Percentiles rank a stretch among this genome's conserved stretches.
phyloP scores from a whole-genome alignment of 2,113 vertebrate species.

The Oenanthe melanoleuca region DNA sequence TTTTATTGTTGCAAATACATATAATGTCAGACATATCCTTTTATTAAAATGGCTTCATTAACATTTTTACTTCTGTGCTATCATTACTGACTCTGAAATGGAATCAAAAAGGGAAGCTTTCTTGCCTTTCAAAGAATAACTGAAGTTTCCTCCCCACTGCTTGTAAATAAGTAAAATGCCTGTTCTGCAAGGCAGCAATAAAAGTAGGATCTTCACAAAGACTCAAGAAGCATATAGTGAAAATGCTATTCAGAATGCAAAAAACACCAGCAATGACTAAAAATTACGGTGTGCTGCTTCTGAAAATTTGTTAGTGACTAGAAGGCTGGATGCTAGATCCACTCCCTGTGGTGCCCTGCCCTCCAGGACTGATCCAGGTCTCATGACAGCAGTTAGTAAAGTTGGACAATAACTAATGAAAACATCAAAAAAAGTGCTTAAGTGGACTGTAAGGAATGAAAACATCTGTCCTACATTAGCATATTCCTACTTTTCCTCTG shows the following conservation, averaged over 20 bases:
- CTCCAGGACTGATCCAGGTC: not conserved
- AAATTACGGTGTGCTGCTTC: not conserved
- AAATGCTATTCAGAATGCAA: not conserved
- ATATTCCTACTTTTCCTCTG: not conserved
- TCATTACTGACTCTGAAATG: not conserved
- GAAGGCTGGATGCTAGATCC: not conserved
- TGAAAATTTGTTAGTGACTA: not conserved
- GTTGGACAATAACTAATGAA: not conserved
- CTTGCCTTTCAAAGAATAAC: not conserved
- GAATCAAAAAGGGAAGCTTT: not conserved
- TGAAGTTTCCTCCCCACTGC: not conserved
- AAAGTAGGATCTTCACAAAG: not conserved
- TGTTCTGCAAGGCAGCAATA: not conserved
- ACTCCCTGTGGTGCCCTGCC: not conserved
- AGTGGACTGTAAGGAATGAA: not conserved
- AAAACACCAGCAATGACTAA: not conserved
- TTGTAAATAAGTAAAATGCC: not conserved
- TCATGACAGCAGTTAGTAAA: not conserved
- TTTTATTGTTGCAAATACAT: not conserved
- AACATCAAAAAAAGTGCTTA: not conserved
- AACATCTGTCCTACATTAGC: not conserved
- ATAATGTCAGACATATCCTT: not conserved
- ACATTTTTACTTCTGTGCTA: not conserved
- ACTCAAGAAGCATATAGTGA: not conserved
- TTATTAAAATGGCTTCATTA: not conserved